Evolutionary conservation across 2,888 invertebrate species (phyloP), one percentile per base, ranked within the genome.

Genomic region (Stenodema calcarata): DNA sequence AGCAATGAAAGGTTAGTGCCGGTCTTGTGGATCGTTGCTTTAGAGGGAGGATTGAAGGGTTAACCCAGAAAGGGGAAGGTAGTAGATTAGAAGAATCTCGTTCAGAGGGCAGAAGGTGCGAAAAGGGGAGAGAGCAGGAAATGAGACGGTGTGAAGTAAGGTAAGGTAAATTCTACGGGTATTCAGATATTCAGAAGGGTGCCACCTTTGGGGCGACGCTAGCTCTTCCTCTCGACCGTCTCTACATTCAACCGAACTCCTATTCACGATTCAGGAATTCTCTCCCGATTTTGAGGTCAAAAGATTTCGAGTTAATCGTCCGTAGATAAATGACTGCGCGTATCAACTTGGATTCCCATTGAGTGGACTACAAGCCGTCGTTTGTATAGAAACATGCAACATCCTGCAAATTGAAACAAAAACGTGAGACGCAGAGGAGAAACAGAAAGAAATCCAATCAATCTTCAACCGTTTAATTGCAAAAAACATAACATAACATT

Each of bases 171-270:
- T 76, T 76, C 75, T 35, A 76, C 35, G 75, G 70, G 75, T 41
- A 76, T 76, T 76, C 75, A 76, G 75, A 76, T 76, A 76, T 76
- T 76, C 75, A 41, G 75, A 41, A 41, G 75, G 75, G 41, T 16
- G 70, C 70, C 18, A 7, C 28, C 70, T 30, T 70, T 70, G 23
- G 14, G 70, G 27, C 30, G 70, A 30, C 27, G 70, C 50, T 50
- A n/a, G 50, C 50, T 16, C 50, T 35, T 14, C 50, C 50, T 50
- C 50, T 50, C 50, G 50, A 1, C 50, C 50, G 50, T 50, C n/a
- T 50, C 50, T n/a, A 14, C 50, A 50, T 50, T 50, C 50, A 50
- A n/a, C 50, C 14, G 16, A 50, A n/a, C 50, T n/a, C 1, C n/a
- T 50, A 50, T 50, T 50, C 16, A 50, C 14, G 14, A 50, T 50